Evolutionary conservation across 2,888 invertebrate species (phyloP).

Genomic region (Geophilus truncorum): DNA sequence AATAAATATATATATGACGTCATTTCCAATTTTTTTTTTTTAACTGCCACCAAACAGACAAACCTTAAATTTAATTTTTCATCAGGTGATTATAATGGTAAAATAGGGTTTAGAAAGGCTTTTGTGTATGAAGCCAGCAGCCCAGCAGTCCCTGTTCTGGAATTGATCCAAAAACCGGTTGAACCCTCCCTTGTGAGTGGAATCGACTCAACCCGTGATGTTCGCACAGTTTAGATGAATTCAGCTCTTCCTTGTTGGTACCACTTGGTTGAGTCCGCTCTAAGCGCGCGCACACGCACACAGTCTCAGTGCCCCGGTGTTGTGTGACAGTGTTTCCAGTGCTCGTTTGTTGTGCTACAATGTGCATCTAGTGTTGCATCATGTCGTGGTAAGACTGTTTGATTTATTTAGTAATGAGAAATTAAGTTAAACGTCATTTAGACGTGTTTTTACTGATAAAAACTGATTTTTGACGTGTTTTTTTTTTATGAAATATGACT

Average conservation of each 20-base stretch:
- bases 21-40: background rate
- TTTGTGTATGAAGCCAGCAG: background rate
- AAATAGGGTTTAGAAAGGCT: background rate
- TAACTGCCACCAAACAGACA: too few species aligned
- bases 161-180: background rate
- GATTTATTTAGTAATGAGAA: background rate
- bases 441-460: too few species aligned
- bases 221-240: background rate
- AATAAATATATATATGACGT: too few species aligned
- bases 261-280: background rate
- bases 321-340: background rate
- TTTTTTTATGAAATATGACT: too few species aligned
- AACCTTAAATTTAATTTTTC: background rate
- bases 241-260: background rate
- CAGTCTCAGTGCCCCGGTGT: background rate
- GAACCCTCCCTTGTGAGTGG: background rate
- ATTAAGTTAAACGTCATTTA: too few species aligned
- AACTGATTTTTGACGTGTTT: too few species aligned
- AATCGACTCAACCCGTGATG: background rate
- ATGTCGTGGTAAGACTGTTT: background rate
- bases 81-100: background rate
- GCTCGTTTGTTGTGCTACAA: background rate
- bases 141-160: background rate
- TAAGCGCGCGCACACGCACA: background rate
- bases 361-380: background rate